Conservation (phyloP, 2,888 invertebrate species). For the Liposcelis brunnea region DNA sequence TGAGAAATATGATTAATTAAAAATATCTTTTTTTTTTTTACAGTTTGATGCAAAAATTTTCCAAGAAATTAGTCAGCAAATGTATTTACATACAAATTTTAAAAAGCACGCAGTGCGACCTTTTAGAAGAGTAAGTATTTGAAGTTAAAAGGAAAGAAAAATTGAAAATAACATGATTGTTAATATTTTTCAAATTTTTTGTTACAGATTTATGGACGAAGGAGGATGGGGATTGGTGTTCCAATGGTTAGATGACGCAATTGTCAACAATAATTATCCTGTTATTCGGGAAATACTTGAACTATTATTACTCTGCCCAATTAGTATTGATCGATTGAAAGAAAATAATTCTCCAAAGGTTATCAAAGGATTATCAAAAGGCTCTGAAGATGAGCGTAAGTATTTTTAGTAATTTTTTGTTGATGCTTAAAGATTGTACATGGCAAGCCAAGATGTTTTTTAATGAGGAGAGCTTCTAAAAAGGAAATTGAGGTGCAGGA, state of each 20-base stretch:
- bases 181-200: constrained; percentile 12
- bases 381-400: constrained; percentile 61
- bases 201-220: constrained; percentile 58
- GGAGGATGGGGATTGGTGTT: constrained; percentile 87
- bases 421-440: too few species aligned
- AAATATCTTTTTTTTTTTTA: constrained; percentile 30
- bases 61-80: constrained; percentile 86
- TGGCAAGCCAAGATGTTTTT: too few species aligned
- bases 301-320: constrained; percentile 69
- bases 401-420: constrained; percentile 20
- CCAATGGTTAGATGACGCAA: constrained; percentile 79
- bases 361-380: constrained; percentile 72
- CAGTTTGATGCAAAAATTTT: constrained; percentile 90
- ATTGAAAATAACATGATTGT: background rate
- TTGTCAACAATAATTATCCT: constrained; percentile 67
- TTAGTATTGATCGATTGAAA: constrained; percentile 77
- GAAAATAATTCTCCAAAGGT: constrained; percentile 83
- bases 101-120: constrained; percentile 64
- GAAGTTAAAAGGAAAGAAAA: background rate
- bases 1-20: too few species aligned
- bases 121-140: constrained; percentile 52
- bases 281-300: constrained; percentile 74
- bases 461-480: constrained; percentile 4
- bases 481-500: too few species aligned
- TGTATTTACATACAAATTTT: constrained; percentile 89